These are phyloP conservation scores for Trachymyrmex cornetzi DNA, from an alignment of 1,140 invertebrate genomes.

Conservation along the genomic window DNA sequence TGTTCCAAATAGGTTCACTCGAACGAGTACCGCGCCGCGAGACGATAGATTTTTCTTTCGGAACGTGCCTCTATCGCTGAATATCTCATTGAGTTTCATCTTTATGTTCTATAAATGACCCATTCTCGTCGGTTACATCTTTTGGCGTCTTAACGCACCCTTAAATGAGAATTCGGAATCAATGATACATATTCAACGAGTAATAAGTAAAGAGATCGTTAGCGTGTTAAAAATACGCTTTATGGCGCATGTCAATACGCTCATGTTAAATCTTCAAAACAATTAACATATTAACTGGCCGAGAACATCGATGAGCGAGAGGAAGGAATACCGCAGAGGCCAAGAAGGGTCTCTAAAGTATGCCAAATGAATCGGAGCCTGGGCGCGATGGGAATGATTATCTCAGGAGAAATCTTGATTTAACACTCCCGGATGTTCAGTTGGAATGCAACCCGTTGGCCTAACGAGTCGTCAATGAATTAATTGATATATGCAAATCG, in stretches of 20 bases:
- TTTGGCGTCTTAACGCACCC: neutral
- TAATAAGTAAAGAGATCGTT: slow-evolving; percentile 19
- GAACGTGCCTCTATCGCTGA: slow-evolving; percentile 32
- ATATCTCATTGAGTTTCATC: slow-evolving; percentile 30
- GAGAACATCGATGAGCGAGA: neutral
- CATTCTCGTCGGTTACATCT: slow-evolving; percentile 38
- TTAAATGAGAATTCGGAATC: slow-evolving; percentile 39
- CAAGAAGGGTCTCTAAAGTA: slow-evolving; percentile 47
- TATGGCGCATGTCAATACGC: neutral
- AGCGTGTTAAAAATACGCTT: neutral
- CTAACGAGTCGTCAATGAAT: slow-evolving; percentile 59
- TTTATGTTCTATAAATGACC: neutral
- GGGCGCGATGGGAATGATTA: slow-evolving; percentile 56
- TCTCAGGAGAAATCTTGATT: slow-evolving; percentile 70
- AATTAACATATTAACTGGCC: slow-evolving; percentile 54
- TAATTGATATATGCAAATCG: slow-evolving; percentile 73
- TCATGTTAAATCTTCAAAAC: slow-evolving; percentile 37
- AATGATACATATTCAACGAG: neutral
- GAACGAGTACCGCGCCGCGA: slow-evolving; percentile 68
- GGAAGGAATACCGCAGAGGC: neutral
- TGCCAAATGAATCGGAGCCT: slow-evolving; percentile 51
- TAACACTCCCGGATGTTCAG: slow-evolving; percentile 53
- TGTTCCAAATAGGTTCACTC: slow-evolving; percentile 74
- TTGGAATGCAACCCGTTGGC: slow-evolving; percentile 57
- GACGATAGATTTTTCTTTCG: slow-evolving; percentile 71